Conservation (phyloP, 1,140 invertebrate genomes). For the Trichomalopsis sarcophagae region DNA sequence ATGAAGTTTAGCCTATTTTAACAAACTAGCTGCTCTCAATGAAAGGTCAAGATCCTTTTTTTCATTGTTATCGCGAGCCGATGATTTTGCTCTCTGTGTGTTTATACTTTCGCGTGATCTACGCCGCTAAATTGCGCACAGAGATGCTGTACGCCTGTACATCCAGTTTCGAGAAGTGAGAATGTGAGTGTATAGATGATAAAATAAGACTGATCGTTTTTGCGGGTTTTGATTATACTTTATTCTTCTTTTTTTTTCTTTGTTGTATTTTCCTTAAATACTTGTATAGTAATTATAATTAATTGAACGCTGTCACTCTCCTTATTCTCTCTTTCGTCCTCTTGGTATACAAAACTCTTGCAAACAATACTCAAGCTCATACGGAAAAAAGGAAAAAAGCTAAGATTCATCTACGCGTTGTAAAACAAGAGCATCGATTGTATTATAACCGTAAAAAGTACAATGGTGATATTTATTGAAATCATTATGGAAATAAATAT, state of each 20-base stretch:
- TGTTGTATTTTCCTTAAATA: not conserved
- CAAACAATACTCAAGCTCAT: not conserved
- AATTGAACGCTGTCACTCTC: not conserved
- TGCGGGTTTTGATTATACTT: constrained; percentile 1
- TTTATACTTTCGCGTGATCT: not conserved
- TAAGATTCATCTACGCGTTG: not conserved
- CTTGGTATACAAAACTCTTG: not conserved
- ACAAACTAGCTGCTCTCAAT: not conserved
- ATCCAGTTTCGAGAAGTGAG: not conserved
- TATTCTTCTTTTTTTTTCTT: constrained; percentile 1
- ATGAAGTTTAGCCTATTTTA: constrained; percentile 34
- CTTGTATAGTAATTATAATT: not conserved
- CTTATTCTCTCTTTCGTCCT: not conserved
- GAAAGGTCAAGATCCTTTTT: constrained; percentile 27
- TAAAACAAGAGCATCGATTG: not conserved
- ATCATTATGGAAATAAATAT: not conserved
- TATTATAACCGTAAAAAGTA: not conserved
- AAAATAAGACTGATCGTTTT: not conserved
- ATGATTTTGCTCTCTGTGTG: not conserved
- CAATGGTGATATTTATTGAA: not conserved
- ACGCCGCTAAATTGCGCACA: no score
- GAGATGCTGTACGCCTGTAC: no score
- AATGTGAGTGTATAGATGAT: not conserved
- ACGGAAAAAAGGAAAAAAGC: not conserved
- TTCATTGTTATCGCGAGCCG: not conserved